Base-by-base conservation (phyloP, 2,888 invertebrate species). In the Sicus ferrugineus region DNA sequence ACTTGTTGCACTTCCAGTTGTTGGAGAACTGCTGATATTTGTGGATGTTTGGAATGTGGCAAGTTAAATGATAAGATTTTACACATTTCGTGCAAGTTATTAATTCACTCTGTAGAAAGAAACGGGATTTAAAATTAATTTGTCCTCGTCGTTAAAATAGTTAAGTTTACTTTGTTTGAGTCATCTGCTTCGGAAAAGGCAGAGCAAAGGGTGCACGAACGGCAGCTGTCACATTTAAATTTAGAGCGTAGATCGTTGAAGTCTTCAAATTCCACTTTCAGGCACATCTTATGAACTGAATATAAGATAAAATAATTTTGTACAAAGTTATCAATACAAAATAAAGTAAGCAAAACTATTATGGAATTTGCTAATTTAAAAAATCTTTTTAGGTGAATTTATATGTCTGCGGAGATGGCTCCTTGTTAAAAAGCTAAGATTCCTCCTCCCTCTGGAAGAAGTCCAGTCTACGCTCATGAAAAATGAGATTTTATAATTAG, bases 171-270 rank as follows among this genome's bases (percentile, higher is more conserved):
- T 81, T 90, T 89, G 85, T 91, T 91, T 76, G 90, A 89, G 9
- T 92, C 91, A 86, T 94, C 93, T 76, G 89, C 90, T 80, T 95
- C 96, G 50, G 93, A 87, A 58, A 73, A 72, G 6, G 34, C 58
- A 21, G 67, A 72, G 68, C 81, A 82, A 16, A 75, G 52, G 9
- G 90, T 89, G 84, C 97, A 97, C 14, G 91, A 93, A 84, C 95
- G 96, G 79, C 96, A 97, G 80, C 93, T 92, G 65, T 93, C 92
- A 82, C 97, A 97, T 78, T 94, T 95, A 94, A 94, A 97, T 34
- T 79, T 77, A 31, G 78, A 78, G n/a, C 82, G 80, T 0, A 83
- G 76, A n/a, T 74, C 72, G 4, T 74, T 74, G 23, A 77, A 70
- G 46, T 81, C 75, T 9, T 80, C 79, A 58, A 81, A 83, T 16